Evolutionary conservation across 2,797 vertebrate species (phyloP).

Genomic region (Falco berigora): DNA sequence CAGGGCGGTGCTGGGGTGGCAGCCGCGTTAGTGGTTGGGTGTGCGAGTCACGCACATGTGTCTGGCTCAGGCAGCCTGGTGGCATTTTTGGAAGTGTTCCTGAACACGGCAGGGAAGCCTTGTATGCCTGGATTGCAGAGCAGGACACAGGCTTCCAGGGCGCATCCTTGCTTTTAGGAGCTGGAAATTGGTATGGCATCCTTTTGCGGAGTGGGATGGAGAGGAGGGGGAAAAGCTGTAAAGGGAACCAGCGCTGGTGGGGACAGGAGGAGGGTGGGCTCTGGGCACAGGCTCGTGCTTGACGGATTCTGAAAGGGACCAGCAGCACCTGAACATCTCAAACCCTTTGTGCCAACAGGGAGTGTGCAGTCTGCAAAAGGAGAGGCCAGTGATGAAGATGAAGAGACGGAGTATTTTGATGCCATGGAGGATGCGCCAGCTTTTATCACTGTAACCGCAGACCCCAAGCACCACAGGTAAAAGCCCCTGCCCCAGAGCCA

Average conservation of each 20-base stretch:
- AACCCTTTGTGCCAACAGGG: slow-evolving; percentile 57
- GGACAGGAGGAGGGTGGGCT: background rate
- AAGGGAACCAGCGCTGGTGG: accelerated
- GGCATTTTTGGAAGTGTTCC: background rate
- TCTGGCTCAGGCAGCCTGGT: background rate
- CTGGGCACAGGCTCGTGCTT: accelerated
- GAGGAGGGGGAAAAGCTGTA: background rate
- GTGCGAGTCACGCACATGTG: accelerated
- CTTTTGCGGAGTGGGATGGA: background rate
- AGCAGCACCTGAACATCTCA: background rate
- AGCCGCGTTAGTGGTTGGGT: accelerated
- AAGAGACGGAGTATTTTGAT: slow-evolving; percentile 96
- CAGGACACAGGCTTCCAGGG: background rate
- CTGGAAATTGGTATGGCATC: accelerated
- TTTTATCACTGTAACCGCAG: slow-evolving; percentile 95
- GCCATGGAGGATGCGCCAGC: slow-evolving; percentile 98
- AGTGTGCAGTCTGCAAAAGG: slow-evolving; percentile 81
- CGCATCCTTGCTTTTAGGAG: background rate
- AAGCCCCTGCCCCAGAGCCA: background rate
- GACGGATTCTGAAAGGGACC: background rate
- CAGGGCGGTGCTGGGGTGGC: accelerated
- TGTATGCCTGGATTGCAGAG: accelerated
- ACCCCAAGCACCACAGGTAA: slow-evolving; percentile 88
- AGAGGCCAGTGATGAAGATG: slow-evolving; percentile 99
- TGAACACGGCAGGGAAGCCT: accelerated